phyloP scores from a whole-genome alignment of 2,113 vertebrate genomes.

The Himantopus leucocephalus region DNA sequence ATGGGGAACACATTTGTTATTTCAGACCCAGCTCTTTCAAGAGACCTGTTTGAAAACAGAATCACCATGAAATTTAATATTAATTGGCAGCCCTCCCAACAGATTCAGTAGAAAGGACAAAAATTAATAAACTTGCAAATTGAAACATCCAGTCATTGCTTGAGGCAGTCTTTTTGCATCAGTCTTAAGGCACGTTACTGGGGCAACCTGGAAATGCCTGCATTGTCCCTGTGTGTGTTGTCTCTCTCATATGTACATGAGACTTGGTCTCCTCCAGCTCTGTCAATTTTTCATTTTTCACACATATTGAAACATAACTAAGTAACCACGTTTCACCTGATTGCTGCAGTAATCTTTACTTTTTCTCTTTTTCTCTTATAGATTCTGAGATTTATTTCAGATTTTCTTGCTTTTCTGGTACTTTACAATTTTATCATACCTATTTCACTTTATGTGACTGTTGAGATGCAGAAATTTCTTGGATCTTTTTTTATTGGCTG shows the following conservation, averaged over 20 bases:
- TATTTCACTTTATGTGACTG: slow-evolving; percentile 97
- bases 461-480: slow-evolving; percentile 99
- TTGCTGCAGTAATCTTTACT: background rate
- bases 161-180: background rate
- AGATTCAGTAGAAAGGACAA: background rate
- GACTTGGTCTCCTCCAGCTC: background rate
- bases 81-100: background rate
- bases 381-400: slow-evolving; percentile 97
- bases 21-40: background rate
- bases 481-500: slow-evolving; percentile 98
- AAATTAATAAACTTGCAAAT: background rate
- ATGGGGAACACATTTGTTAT: rapidly evolving
- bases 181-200: background rate
- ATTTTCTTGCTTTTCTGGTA: slow-evolving; percentile 97
- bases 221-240: background rate
- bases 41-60: background rate
- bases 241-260: rapidly evolving
- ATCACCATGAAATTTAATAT: background rate
- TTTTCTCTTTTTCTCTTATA: slow-evolving; percentile 53
- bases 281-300: background rate
- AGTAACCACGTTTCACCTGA: background rate
- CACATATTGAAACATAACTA: background rate
- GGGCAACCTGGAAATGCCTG: background rate
- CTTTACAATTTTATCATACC: slow-evolving; percentile 99
- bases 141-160: background rate